These are phyloP conservation scores for Nibea coibor DNA, from an alignment of 2,113 vertebrate genomes.

Conservation along the genomic window DNA sequence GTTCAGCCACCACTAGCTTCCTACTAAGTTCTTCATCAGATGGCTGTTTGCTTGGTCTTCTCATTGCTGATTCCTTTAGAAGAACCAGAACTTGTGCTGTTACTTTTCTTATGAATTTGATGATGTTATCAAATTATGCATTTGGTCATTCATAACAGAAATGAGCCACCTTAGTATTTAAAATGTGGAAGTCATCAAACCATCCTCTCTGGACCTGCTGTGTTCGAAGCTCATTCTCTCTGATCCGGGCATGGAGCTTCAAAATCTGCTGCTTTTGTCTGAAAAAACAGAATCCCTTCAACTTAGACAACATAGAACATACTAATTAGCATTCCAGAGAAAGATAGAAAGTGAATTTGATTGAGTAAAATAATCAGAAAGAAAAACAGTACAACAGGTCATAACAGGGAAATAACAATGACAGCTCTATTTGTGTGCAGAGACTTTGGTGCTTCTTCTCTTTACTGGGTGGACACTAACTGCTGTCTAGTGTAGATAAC, in stretches of 20 bases:
- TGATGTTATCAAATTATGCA: background rate
- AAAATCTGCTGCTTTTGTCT: constrained; percentile 97
- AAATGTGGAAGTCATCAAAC: constrained; percentile 84
- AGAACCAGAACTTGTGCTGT: background rate
- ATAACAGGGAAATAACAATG: too few relatives aligned
- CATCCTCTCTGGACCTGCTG: constrained; percentile 89
- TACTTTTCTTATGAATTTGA: background rate
- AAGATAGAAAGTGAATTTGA: too few relatives aligned
- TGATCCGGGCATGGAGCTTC: constrained; percentile 91
- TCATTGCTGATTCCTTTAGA: constrained; percentile 64
- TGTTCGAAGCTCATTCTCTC: constrained; percentile 90
- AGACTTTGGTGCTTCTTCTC: too few relatives aligned
- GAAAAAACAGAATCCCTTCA: constrained; percentile 65
- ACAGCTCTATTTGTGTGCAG: too few relatives aligned
- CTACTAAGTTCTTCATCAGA: constrained; percentile 86
- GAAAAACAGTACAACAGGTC: too few relatives aligned
- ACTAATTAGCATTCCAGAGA: too few relatives aligned
- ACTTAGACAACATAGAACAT: background rate
- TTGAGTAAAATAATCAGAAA: too few relatives aligned
- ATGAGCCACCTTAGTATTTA: constrained; percentile 85
- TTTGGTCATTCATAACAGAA: background rate
- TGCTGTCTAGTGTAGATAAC: too few relatives aligned
- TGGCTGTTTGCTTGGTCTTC: background rate
- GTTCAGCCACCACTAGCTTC: constrained; percentile 87
- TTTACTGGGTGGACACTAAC: too few relatives aligned